Percentiles rank a stretch among this genome's conserved stretches.
Conservation (phyloP, 2,113 vertebrate genomes). For the Clarias macrocephalus region DNA sequence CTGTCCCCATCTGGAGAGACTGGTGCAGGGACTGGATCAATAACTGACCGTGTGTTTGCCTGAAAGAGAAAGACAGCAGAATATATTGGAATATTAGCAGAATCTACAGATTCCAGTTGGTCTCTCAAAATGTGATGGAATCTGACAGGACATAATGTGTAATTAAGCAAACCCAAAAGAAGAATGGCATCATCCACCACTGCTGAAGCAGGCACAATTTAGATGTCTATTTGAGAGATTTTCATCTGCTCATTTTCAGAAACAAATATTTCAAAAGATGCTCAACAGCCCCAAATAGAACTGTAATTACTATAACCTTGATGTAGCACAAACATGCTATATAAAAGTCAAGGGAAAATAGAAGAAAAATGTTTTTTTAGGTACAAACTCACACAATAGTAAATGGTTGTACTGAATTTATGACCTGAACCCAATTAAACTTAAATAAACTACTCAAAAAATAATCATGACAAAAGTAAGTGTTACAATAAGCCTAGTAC, state of each 20-base stretch:
- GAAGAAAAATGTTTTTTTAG: neutral
- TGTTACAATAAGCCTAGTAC: neutral
- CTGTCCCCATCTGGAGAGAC: slow-evolving; percentile 77
- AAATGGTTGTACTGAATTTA: neutral
- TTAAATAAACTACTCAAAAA: neutral
- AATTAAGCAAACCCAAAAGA: neutral
- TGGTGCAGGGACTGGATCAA: slow-evolving; percentile 88
- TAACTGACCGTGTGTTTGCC: slow-evolving; percentile 93
- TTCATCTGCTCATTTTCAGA: neutral
- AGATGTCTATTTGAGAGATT: neutral
- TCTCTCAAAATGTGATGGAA: neutral
- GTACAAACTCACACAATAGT: neutral
- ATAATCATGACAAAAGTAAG: neutral
- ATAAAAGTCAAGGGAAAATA: neutral
- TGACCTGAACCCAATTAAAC: neutral
- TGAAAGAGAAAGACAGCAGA: slow-evolving; percentile 53
- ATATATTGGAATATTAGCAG: neutral
- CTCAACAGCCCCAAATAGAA: neutral
- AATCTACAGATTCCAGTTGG: neutral
- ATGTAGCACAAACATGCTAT: neutral
- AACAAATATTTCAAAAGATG: neutral
- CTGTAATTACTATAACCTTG: neutral
- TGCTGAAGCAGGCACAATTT: neutral
- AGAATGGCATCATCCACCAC: neutral
- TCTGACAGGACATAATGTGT: neutral